These are phyloP conservation scores for Teleogryllus occipitalis DNA, from an alignment of 1,140 invertebrate species.

Conservation along the genomic window DNA sequence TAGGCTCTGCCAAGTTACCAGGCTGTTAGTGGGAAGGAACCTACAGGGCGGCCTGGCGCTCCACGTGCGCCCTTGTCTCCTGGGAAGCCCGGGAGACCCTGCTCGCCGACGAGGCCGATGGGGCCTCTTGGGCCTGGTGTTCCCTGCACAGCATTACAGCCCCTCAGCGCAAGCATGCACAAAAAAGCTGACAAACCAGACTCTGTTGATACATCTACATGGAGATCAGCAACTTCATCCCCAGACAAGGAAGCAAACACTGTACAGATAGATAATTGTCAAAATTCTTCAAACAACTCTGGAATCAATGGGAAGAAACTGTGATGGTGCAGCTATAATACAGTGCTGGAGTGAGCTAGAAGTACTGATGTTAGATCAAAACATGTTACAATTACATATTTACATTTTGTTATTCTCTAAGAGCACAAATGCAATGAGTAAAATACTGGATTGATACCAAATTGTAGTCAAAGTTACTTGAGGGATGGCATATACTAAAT, in stretches of 20 bases:
- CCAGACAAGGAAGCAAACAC: too few species aligned
- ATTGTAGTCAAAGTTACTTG: neutral
- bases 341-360: neutral
- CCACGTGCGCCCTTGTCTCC: constrained; percentile 29
- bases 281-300: too few species aligned
- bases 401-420: too few species aligned
- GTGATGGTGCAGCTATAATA: neutral
- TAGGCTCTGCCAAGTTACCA: constrained; percentile 6
- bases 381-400: too few species aligned
- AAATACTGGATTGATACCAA: neutral
- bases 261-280: too few species aligned
- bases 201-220: too few species aligned
- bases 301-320: neutral
- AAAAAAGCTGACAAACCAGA: neutral
- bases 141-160: constrained; percentile 25
- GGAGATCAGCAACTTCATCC: too few species aligned
- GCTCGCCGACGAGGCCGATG: constrained; percentile 27
- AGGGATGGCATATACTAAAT: too few species aligned
- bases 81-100: constrained; percentile 33
- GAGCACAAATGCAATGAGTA: neutral
- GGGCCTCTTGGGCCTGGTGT: constrained; percentile 33
- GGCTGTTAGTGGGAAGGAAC: constrained; percentile 18
- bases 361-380: neutral
- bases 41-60: constrained; percentile 21
- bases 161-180: neutral